phyloP scores from a whole-genome alignment of 2,888 invertebrate genomes.

The Lagria hirta region DNA sequence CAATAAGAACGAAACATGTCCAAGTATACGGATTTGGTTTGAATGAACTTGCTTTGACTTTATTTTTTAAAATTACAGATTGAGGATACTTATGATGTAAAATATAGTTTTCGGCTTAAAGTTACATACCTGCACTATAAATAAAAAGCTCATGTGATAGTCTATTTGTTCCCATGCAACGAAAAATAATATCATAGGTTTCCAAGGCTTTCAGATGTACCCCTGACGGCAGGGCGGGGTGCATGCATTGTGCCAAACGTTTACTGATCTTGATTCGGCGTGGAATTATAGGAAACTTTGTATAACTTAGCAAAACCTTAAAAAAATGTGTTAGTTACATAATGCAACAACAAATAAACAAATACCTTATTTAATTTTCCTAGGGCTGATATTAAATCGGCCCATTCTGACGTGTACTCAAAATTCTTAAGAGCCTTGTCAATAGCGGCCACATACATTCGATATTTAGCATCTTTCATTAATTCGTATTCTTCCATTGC shows the following conservation, averaged over 20 bases:
- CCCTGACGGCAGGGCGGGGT: constrained; percentile 87
- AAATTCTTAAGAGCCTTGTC: constrained; percentile 89
- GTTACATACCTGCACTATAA: constrained; percentile 68
- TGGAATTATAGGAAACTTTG: constrained; percentile 84
- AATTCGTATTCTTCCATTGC: constrained; percentile 77
- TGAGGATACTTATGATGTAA: too few species aligned
- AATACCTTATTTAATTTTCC: constrained; percentile 85
- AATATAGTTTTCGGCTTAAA: too few species aligned
- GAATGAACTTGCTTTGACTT: too few species aligned
- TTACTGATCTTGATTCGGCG: constrained; percentile 85
- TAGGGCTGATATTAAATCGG: constrained; percentile 86
- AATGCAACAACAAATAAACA: constrained; percentile 13
- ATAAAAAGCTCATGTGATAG: constrained; percentile 81
- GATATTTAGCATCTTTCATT: constrained; percentile 79
- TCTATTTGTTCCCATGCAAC: constrained; percentile 79
- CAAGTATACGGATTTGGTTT: too few species aligned
- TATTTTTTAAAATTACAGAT: too few species aligned
- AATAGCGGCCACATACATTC: constrained; percentile 76
- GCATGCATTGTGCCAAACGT: constrained; percentile 89
- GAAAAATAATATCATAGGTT: constrained; percentile 88
- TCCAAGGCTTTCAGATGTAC: constrained; percentile 90
- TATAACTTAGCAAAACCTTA: constrained; percentile 75
- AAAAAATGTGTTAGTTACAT: constrained; percentile 34
- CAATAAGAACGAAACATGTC: too few species aligned
- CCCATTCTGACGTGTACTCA: constrained; percentile 94